phyloP scores from a whole-genome alignment of 2,888 invertebrate species.

The Trichopoda pennipes region DNA sequence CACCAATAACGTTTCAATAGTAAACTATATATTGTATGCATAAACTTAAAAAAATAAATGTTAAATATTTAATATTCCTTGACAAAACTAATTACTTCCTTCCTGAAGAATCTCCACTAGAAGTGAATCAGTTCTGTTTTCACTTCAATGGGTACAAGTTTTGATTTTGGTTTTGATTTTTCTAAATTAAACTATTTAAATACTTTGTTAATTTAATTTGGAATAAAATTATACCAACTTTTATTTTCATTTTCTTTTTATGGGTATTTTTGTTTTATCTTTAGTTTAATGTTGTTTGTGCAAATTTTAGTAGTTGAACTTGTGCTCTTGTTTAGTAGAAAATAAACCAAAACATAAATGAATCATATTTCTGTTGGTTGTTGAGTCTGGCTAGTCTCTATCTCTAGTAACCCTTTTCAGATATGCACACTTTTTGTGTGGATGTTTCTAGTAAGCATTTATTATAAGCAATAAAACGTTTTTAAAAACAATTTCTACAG shows the following conservation, averaged over 20 bases:
- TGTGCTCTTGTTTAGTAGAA: conserved; percentile 10
- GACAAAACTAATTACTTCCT: not conserved
- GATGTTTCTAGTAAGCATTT: conserved; percentile 12
- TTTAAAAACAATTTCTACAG: conserved; percentile 44
- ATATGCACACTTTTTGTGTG: not conserved
- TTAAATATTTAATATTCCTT: not conserved
- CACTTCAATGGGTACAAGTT: not conserved
- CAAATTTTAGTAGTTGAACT: conserved; percentile 15
- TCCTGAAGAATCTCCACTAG: too few species aligned
- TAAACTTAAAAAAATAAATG: not conserved
- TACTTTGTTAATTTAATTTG: conserved; percentile 30
- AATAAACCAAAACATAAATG: conserved; percentile 22
- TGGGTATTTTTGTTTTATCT: conserved; percentile 14
- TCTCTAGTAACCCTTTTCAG: conserved; percentile 21
- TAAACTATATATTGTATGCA: conserved; percentile 12
- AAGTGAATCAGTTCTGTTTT: not conserved
- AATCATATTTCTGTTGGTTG: conserved; percentile 27
- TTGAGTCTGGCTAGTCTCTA: not conserved
- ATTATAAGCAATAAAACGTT: conserved; percentile 43
- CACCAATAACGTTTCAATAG: conserved; percentile 18
- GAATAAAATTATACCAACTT: conserved; percentile 11
- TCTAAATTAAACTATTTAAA: conserved; percentile 2
- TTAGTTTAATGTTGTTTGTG: conserved; percentile 20
- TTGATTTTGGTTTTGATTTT: not conserved
- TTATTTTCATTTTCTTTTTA: conserved; percentile 16